These are phyloP conservation scores for Phylloscopus whistleri DNA, from an alignment of 2,113 vertebrate species.

Conservation along the genomic window DNA sequence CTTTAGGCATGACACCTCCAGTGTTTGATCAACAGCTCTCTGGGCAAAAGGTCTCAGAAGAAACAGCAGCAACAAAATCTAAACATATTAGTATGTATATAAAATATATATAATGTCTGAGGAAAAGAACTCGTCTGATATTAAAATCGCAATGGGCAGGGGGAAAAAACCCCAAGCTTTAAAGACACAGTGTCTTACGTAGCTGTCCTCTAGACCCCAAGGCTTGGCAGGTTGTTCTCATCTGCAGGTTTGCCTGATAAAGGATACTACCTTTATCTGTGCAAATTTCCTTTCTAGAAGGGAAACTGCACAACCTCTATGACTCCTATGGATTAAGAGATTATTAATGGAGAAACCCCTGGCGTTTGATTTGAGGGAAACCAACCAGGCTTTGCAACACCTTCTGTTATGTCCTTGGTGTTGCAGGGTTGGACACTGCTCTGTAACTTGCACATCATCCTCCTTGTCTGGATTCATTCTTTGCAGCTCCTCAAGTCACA, in stretches of 20 bases:
- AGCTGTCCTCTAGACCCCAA: background rate
- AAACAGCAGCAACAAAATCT: background rate
- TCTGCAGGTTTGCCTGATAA: background rate
- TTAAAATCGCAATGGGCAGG: background rate
- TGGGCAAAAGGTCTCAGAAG: background rate
- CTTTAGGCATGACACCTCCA: background rate
- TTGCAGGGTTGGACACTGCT: background rate
- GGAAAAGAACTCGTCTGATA: background rate
- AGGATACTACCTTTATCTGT: background rate
- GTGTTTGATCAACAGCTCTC: background rate
- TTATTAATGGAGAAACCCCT: background rate
- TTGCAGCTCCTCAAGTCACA: background rate
- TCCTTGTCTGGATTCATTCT: background rate
- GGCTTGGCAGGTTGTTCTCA: background rate
- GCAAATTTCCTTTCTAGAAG: background rate
- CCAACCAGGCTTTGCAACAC: background rate
- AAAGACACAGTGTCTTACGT: background rate
- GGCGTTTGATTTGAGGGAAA: background rate
- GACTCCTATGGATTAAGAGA: background rate
- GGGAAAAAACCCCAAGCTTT: background rate
- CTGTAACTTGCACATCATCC: background rate
- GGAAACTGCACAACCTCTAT: background rate
- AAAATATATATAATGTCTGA: background rate
- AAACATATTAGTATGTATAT: background rate
- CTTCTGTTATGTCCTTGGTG: background rate